Conservation (phyloP, 2,888 invertebrate genomes). For the Drosophila aldrichi region DNA sequence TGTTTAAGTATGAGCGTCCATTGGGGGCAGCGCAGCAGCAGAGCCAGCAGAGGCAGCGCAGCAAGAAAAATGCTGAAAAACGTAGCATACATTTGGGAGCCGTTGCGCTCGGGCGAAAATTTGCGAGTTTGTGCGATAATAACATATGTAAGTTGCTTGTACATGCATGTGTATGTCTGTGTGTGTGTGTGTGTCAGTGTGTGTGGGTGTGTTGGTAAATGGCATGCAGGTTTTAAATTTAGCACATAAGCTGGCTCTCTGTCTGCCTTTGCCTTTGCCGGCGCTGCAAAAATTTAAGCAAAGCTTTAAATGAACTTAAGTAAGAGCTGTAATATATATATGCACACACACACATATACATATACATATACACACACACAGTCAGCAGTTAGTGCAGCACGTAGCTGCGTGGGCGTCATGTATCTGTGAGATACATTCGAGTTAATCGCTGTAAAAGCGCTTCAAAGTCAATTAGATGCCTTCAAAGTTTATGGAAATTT, state of each 20-base stretch:
- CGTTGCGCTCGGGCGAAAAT: conserved; percentile 72
- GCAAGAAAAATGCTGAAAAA: conserved; percentile 68
- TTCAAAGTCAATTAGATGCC: conserved; percentile 70
- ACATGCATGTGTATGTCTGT: conserved; percentile 17
- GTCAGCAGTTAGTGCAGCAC: not conserved
- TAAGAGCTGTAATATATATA: conserved; percentile 21
- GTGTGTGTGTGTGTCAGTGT: conserved; percentile 22
- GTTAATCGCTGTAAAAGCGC: conserved; percentile 69
- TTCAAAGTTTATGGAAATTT: conserved; percentile 61
- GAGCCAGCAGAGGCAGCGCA: conserved; percentile 33
- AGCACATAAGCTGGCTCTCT: conserved; percentile 62
- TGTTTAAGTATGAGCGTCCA: conserved; percentile 66
- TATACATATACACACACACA: not conserved
- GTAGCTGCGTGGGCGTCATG: conserved; percentile 19
- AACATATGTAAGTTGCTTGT: conserved; percentile 78
- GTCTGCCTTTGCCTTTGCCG: conserved; percentile 3
- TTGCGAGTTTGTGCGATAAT: conserved; percentile 81
- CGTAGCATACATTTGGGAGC: conserved; percentile 77
- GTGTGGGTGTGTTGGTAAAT: conserved; percentile 28
- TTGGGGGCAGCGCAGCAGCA: conserved; percentile 54
- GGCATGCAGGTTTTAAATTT: conserved; percentile 66
- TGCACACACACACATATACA: not conserved
- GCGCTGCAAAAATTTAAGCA: conserved; percentile 49
- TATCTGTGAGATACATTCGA: conserved; percentile 63
- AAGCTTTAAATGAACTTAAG: conserved; percentile 74